Percentiles rank a stretch among this genome's conserved stretches.
These are phyloP conservation scores for Mythimna ferrago DNA, from an alignment of 2,888 invertebrate genomes.

Conservation along the genomic window DNA sequence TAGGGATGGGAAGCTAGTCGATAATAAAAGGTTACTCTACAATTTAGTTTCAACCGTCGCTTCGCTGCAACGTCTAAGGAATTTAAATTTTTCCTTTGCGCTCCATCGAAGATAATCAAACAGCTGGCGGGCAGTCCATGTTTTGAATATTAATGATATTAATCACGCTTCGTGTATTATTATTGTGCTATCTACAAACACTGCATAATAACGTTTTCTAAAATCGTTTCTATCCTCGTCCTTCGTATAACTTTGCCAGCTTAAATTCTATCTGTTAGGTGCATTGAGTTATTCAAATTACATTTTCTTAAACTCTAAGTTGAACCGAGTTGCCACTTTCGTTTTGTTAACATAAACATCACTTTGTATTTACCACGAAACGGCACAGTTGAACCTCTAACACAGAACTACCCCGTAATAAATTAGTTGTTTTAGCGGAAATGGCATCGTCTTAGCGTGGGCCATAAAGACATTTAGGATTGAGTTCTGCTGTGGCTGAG, in stretches of 20 bases:
- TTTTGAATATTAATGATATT: slow-evolving; percentile 81
- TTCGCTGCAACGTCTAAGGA: slow-evolving; percentile 73
- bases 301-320: slow-evolving; percentile 33
- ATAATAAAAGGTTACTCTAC: slow-evolving; percentile 73
- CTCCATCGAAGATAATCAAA: slow-evolving; percentile 82
- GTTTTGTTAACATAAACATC: slow-evolving; percentile 57
- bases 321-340: slow-evolving; percentile 14
- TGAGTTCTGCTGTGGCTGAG: slow-evolving; percentile 74
- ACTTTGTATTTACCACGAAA: slow-evolving; percentile 68
- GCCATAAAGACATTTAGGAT: slow-evolving; percentile 81
- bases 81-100: slow-evolving; percentile 78
- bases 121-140: slow-evolving; percentile 77
- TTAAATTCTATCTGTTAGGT: slow-evolving; percentile 47
- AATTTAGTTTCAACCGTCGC: slow-evolving; percentile 72
- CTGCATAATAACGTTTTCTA: slow-evolving; percentile 38
- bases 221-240: slow-evolving; percentile 27
- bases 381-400: slow-evolving; percentile 69
- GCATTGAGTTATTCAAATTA: slow-evolving; percentile 43
- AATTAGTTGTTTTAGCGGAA: slow-evolving; percentile 80
- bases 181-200: slow-evolving; percentile 48
- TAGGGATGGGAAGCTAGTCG: slow-evolving; percentile 54
- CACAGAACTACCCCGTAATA: slow-evolving; percentile 73
- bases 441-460: slow-evolving; percentile 75
- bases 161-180: slow-evolving; percentile 73
- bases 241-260: slow-evolving; percentile 38